Base-by-base conservation (phyloP, 2,888 invertebrate species). In the Laothoe populi region DNA sequence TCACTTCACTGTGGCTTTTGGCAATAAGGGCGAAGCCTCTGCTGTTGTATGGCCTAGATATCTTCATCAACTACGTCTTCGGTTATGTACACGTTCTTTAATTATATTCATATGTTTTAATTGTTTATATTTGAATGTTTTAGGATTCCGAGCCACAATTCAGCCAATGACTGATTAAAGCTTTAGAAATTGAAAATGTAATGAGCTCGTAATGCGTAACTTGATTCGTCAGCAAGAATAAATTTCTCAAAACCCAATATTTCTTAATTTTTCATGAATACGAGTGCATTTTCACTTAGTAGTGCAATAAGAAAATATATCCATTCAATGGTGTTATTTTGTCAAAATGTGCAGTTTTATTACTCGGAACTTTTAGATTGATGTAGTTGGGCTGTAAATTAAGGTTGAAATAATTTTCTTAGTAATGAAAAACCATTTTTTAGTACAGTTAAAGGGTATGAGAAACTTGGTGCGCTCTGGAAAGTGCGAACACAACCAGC, bases 401-500 rank as follows among this genome's bases (percentile, higher is more conserved):
- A 88, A 88, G 83, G 66, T 83, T 78, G 69, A 75, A 79, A 76
- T 81, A 81, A 73, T 77, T 79, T 74, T 83, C 78, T 84, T 86
- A 80, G 77, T 77, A 70, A 75, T 75, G 70, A 82, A 73, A 70
- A 72, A 70, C 26, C 70, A 65, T 66, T 69, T 63, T 68, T 62
- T 63, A 73, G 70, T 79, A 81, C 58, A 62, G 58, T 62, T 48
- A 58, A 46, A 26, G 62, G 16, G 21, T 58, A 40, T 11, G 19
- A 48, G 57, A 40, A 58, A 26, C 57, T 31, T 78, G 79, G 84
- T 86, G 82, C 84, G 83, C 86, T 88, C 81, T 80, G 78, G 72
- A 70, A 82, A 83, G 81, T 82, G 82, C 83, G 85, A 88, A 84
- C 86, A 86, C 86, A 86, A 90, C 82, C 88, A 89, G 90, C 92